phyloP scores from a whole-genome alignment of 30 jellyfish, hydroid and myxozoan genomes.

The Aurelia sp. region DNA sequence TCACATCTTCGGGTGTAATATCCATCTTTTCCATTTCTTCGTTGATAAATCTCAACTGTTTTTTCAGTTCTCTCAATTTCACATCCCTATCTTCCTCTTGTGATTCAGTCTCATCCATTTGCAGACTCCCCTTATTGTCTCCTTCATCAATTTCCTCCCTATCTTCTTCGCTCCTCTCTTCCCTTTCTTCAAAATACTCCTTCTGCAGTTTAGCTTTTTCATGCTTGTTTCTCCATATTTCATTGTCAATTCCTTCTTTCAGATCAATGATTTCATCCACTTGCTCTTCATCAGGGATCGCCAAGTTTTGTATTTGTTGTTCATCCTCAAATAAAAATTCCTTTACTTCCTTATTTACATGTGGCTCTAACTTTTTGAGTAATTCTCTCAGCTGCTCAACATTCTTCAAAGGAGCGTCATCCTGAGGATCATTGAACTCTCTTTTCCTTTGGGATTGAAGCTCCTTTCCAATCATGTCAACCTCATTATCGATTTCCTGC shows the following conservation, averaged over 20 bases:
- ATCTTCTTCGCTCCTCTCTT: not conserved
- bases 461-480: constrained; percentile 27
- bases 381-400: constrained; percentile 2
- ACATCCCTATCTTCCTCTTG: not conserved
- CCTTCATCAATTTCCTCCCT: not conserved
- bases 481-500: constrained; percentile 27
- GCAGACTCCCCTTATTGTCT: not conserved
- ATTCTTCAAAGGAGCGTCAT: not conserved
- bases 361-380: constrained; percentile 30
- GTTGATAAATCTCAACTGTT: not conserved
- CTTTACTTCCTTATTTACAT: constrained; percentile 5
- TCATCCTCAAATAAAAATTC: not conserved
- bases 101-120: not conserved
- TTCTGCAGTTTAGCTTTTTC: not conserved
- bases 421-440: not conserved
- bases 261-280: not conserved
- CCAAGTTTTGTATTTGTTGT: not conserved
- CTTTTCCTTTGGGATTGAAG: not conserved
- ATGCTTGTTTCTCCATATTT: not conserved
- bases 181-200: not conserved
- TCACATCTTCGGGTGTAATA: constrained; percentile 1
- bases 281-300: constrained; percentile 14
- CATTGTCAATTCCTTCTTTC: not conserved
- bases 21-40: constrained; percentile 9
- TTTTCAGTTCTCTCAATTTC: not conserved